These are phyloP conservation scores for Carposina sasakii DNA, from an alignment of 1,140 invertebrate genomes.

Conservation along the genomic window DNA sequence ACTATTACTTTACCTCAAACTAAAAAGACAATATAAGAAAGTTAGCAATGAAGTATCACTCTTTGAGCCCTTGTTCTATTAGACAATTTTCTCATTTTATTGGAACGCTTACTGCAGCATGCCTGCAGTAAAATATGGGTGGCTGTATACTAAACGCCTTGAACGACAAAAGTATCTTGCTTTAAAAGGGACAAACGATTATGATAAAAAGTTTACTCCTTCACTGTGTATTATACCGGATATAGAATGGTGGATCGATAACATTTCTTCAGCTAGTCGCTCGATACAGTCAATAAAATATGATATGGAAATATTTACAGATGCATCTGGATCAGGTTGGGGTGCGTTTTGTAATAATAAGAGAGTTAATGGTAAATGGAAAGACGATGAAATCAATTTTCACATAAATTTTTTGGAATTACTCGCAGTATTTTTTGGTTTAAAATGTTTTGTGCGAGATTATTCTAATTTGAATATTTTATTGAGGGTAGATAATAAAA, in stretches of 20 bases:
- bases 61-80: slow-evolving; percentile 12
- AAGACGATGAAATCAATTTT: slow-evolving; percentile 14
- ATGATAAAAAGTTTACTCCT: slow-evolving; percentile 16
- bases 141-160: slow-evolving; percentile 14
- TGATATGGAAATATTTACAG: slow-evolving; percentile 43
- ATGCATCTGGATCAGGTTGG: slow-evolving; percentile 48
- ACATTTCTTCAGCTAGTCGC: slow-evolving; percentile 22
- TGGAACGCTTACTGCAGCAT: slow-evolving; percentile 9
- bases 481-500: slow-evolving; percentile 49
- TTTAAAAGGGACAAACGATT: slow-evolving; percentile 4
- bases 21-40: slow-evolving; percentile 17
- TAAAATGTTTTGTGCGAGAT: slow-evolving; percentile 42
- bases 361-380: slow-evolving; percentile 33
- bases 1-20: slow-evolving; percentile 21
- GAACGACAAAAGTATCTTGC: slow-evolving; percentile 13
- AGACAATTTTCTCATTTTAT: slow-evolving; percentile 16
- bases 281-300: slow-evolving; percentile 10
- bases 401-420: slow-evolving; percentile 55
- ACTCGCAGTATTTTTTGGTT: slow-evolving; percentile 33
- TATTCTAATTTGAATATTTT: slow-evolving; percentile 33
- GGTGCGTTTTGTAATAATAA: slow-evolving; percentile 31
- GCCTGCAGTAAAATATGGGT: slow-evolving; percentile 14
- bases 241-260: slow-evolving; percentile 34
- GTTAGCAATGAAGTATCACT: slow-evolving; percentile 12
- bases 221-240: slow-evolving; percentile 17